phyloP scores from a whole-genome alignment of 2,888 invertebrate genomes.

The Norana najaformis region DNA sequence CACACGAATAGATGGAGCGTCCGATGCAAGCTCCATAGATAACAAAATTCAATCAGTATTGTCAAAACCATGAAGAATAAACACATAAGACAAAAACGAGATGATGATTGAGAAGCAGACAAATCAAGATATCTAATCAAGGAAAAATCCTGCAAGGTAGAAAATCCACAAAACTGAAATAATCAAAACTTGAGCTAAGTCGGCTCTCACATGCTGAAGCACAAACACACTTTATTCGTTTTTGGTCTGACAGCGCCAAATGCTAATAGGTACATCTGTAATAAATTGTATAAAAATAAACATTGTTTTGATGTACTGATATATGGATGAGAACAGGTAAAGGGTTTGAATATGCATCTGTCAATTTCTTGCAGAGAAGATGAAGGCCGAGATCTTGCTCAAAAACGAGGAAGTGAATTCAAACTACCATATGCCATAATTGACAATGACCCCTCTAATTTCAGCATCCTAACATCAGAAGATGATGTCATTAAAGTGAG shows the following conservation, averaged over 20 bases:
- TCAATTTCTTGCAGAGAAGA: slow-evolving; percentile 77
- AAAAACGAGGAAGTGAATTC: slow-evolving; percentile 97
- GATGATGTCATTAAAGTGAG: slow-evolving; percentile 54
- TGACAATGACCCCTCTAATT: slow-evolving; percentile 56
- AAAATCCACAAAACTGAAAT: neutral
- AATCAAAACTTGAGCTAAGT: neutral
- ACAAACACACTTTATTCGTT: too few relatives aligned
- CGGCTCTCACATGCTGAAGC: too few relatives aligned
- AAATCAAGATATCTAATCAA: neutral
- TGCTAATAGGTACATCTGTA: too few relatives aligned
- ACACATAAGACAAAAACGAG: neutral
- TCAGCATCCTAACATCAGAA: slow-evolving; percentile 55
- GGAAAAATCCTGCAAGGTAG: neutral
- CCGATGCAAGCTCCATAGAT: too few relatives aligned
- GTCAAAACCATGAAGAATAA: too few relatives aligned
- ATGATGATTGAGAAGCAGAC: neutral
- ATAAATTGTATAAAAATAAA: neutral
- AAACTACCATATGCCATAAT: slow-evolving; percentile 91
- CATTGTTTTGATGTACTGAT: neutral
- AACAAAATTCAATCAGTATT: too few relatives aligned
- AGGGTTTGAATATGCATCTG: neutral
- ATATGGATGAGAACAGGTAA: neutral
- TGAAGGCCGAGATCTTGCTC: slow-evolving; percentile 92
- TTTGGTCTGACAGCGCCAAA: too few relatives aligned
- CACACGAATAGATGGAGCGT: too few relatives aligned